Evolutionary conservation across 1,140 invertebrate genomes (phyloP).

Genomic region (Anthonomus grandis): DNA sequence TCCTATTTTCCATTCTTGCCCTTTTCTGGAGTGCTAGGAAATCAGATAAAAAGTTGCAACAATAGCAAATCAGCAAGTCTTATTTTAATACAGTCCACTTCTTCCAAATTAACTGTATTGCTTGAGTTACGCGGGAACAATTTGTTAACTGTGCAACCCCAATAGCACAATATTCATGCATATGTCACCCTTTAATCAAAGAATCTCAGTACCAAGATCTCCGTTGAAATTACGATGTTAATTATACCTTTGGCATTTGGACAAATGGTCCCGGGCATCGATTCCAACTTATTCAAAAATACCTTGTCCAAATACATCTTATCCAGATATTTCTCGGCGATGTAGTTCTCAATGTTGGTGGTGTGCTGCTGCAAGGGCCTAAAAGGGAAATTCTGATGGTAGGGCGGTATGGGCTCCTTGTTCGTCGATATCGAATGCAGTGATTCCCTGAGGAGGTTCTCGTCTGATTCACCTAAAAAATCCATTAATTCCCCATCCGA

Average conservation of each 20-base stretch:
- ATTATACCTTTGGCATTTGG: constrained; percentile 52
- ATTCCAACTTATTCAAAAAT: constrained; percentile 50
- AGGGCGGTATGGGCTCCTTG: constrained; percentile 34
- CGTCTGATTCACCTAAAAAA: not conserved
- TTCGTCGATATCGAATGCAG: constrained; percentile 46
- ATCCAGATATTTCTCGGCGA: constrained; percentile 56
- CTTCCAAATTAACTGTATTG: no score
- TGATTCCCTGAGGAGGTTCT: constrained; percentile 46
- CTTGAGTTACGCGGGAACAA: no score
- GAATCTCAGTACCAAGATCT: no score
- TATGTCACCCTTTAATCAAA: no score
- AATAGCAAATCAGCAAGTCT: no score
- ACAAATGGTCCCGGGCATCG: constrained; percentile 49
- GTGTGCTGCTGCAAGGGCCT: constrained; percentile 50
- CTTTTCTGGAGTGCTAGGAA: no score
- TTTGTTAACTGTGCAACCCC: no score
- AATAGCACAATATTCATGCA: no score
- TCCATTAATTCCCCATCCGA: not conserved
- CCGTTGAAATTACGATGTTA: no score
- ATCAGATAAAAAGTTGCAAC: no score
- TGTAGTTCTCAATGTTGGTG: constrained; percentile 49
- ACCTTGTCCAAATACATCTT: constrained; percentile 55
- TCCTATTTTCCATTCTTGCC: no score
- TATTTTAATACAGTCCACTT: no score
- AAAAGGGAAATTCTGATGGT: constrained; percentile 36